Percentiles rank a stretch among this genome's conserved stretches.
These are phyloP conservation scores for Hesperia comma DNA, from an alignment of 2,888 invertebrate genomes.

Conservation along the genomic window DNA sequence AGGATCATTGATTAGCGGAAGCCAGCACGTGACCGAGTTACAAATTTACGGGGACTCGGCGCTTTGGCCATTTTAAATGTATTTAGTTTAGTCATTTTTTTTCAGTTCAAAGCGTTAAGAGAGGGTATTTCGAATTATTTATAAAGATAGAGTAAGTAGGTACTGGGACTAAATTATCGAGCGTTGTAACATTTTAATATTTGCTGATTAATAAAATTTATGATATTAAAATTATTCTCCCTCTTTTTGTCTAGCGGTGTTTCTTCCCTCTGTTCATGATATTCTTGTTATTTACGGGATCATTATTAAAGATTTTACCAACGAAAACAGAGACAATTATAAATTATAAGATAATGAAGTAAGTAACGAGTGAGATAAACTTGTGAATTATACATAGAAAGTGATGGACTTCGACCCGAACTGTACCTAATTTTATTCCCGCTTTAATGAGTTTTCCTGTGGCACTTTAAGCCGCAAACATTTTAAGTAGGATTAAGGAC, in stretches of 20 bases:
- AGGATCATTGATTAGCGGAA: constrained; percentile 39
- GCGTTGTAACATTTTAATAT: too few relatives aligned
- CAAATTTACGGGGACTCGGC: constrained; percentile 22
- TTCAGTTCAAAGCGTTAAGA: neutral
- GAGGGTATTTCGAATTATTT: too few relatives aligned
- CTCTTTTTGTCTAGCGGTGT: too few relatives aligned
- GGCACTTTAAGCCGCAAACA: constrained; percentile 23
- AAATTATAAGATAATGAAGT: constrained; percentile 10
- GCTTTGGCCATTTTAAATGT: constrained; percentile 22
- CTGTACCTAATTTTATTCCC: constrained; percentile 27
- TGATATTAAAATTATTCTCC: too few relatives aligned
- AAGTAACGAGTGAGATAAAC: constrained; percentile 9
- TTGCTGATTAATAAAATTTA: too few relatives aligned
- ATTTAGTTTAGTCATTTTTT: constrained; percentile 8
- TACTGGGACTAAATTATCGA: too few relatives aligned
- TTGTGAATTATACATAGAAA: constrained; percentile 12
- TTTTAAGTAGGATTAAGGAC: too few relatives aligned
- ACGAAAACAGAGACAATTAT: too few relatives aligned
- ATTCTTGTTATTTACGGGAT: too few relatives aligned
- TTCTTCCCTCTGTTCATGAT: too few relatives aligned
- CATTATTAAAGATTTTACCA: too few relatives aligned
- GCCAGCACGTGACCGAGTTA: constrained; percentile 32
- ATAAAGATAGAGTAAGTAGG: too few relatives aligned
- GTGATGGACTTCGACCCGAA: constrained; percentile 5
- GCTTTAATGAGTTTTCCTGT: constrained; percentile 41